Evolutionary conservation across 1,140 invertebrate genomes (phyloP).

Genomic region (Drosophila carrolli): DNA sequence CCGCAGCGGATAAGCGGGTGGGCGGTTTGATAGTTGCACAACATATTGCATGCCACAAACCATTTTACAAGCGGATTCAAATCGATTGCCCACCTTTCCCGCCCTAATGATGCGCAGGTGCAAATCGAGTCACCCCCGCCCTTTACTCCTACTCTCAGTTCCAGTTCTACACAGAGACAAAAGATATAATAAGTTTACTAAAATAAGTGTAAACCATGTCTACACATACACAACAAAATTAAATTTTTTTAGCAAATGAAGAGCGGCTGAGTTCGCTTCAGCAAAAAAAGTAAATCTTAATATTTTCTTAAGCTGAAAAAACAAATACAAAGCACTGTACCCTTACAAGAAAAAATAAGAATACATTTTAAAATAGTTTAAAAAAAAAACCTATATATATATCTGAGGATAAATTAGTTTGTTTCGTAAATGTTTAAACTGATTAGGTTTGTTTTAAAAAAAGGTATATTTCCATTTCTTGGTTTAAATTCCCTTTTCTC

Average conservation of each 20-base stretch:
- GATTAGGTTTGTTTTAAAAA: too few species aligned
- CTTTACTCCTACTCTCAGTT: constrained; percentile 3
- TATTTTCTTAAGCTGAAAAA: too few species aligned
- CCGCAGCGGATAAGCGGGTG: constrained; percentile 55
- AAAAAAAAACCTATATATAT: too few species aligned
- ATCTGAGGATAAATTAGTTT: too few species aligned
- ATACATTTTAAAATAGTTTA: too few species aligned
- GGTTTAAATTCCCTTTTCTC: not conserved
- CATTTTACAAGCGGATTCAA: constrained; percentile 68
- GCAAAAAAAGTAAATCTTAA: too few species aligned
- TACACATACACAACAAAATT: too few species aligned
- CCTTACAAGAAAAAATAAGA: too few species aligned
- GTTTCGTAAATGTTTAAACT: too few species aligned
- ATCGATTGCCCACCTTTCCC: constrained; percentile 55
- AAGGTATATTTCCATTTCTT: not conserved
- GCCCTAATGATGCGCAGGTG: constrained; percentile 63
- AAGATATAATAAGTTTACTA: not conserved
- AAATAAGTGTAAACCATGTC: not conserved
- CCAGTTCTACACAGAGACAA: constrained; percentile 4
- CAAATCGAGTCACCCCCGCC: constrained; percentile 32
- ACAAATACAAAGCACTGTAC: too few species aligned
- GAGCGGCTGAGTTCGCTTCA: too few species aligned
- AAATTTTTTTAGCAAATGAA: too few species aligned
- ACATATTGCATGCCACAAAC: constrained; percentile 77
- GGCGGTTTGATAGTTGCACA: constrained; percentile 57